phyloP scores from a whole-genome alignment of 2,797 vertebrate genomes.

The Emydoidea blandingii region DNA sequence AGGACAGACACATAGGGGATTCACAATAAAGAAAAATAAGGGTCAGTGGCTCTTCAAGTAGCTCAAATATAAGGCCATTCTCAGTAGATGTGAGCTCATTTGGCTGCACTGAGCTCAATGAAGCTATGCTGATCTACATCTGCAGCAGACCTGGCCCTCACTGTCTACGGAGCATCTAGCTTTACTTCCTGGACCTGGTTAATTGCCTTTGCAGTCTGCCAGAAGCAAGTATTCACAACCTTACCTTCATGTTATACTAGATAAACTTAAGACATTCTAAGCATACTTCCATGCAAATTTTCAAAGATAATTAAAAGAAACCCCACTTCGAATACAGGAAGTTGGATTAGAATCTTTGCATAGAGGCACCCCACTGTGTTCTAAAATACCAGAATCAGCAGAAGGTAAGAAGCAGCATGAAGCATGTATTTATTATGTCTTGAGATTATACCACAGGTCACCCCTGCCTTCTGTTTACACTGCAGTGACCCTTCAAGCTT shows the following conservation, averaged over 20 bases:
- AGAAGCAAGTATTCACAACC: not conserved
- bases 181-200: not conserved
- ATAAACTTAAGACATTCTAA: not conserved
- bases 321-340: slow-evolving; percentile 58
- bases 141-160: not conserved
- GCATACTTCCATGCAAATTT: slow-evolving; percentile 34
- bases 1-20: not conserved
- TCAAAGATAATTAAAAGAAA: slow-evolving; percentile 29
- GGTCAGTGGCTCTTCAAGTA: not conserved
- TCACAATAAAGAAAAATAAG: not conserved
- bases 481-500: slow-evolving; percentile 69
- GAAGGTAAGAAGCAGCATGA: slow-evolving; percentile 55
- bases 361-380: slow-evolving; percentile 14
- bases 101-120: not conserved
- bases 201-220: not conserved
- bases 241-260: not conserved
- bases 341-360: slow-evolving; percentile 61
- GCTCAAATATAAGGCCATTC: not conserved
- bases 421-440: slow-evolving; percentile 77
- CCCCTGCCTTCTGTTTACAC: slow-evolving; percentile 73
- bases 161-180: not conserved
- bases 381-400: slow-evolving; percentile 74
- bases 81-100: not conserved
- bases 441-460: slow-evolving; percentile 59
- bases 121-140: not conserved